Percentiles rank a stretch among this genome's conserved stretches.
Evolutionary conservation across 2,113 vertebrate species (phyloP).

Genomic region (Zosterops japonicus): DNA sequence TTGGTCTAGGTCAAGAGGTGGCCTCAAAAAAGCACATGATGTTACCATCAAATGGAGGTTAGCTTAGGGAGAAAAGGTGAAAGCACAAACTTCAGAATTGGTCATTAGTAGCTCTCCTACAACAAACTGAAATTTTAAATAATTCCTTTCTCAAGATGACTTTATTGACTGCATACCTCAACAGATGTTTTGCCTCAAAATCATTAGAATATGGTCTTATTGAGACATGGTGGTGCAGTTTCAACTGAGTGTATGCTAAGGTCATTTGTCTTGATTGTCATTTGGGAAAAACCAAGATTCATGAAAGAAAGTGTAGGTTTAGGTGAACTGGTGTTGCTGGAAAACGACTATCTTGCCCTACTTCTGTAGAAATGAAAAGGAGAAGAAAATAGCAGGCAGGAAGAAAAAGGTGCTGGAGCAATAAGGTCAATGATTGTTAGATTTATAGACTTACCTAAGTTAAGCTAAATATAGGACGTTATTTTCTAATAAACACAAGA

Average conservation of each 20-base stretch:
- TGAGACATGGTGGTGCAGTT: neutral
- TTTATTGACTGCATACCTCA: neutral
- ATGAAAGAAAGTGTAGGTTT: neutral
- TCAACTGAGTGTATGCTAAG: neutral
- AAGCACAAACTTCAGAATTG: neutral
- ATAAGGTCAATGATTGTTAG: neutral
- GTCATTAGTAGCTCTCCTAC: neutral
- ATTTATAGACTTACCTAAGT: neutral
- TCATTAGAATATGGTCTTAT: neutral
- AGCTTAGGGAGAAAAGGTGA: neutral
- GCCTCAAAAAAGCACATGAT: neutral
- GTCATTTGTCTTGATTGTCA: neutral
- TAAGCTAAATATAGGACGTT: neutral
- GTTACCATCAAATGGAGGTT: neutral
- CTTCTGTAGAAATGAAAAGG: neutral
- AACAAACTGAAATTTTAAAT: neutral
- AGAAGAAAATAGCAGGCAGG: neutral
- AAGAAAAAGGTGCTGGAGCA: neutral
- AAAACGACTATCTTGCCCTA: neutral
- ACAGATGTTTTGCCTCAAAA: neutral
- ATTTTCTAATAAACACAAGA: neutral
- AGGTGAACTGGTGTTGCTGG: neutral
- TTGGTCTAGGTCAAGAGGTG: neutral
- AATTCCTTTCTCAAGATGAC: neutral
- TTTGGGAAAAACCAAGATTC: neutral